phyloP scores from a whole-genome alignment of 2,797 vertebrate species.

The Spatula clypeata region DNA sequence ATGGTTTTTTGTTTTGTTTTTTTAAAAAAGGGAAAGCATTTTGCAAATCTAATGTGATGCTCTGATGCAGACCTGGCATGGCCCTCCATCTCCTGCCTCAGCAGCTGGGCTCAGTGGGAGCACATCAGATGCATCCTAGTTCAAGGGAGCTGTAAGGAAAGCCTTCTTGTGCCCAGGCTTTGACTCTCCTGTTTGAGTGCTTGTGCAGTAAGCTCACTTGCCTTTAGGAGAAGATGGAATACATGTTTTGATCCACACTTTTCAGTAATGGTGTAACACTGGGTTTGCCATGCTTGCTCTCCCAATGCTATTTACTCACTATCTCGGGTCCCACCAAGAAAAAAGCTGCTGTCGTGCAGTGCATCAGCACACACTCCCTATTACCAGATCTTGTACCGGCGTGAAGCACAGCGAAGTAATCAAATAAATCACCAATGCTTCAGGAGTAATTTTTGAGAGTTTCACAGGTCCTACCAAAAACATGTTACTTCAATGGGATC shows the following conservation, averaged over 20 bases:
- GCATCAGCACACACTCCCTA: not conserved
- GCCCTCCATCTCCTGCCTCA: not conserved
- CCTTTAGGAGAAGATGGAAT: not conserved
- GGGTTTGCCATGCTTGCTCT: not conserved
- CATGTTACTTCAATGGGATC: not conserved
- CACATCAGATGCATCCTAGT: not conserved
- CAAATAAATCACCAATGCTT: not conserved
- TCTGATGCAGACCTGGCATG: not conserved
- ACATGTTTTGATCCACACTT: not conserved
- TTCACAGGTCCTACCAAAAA: not conserved
- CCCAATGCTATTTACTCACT: not conserved
- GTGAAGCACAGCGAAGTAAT: not conserved
- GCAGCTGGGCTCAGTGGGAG: constrained; percentile 67
- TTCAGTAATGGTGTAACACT: not conserved
- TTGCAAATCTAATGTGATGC: not conserved
- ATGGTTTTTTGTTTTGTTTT: not conserved
- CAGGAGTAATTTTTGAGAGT: not conserved
- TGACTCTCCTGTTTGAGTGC: not conserved
- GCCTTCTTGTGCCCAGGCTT: not conserved
- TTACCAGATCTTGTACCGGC: not conserved
- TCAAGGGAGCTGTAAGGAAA: not conserved
- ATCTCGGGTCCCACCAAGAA: not conserved
- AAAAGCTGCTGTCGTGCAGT: not conserved
- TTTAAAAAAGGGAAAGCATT: not conserved
- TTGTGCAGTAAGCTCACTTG: not conserved